Percentiles rank a stretch among this genome's conserved stretches.
These are phyloP conservation scores for Drosophila subsilvestris DNA, from an alignment of 2,888 invertebrate genomes.

Conservation along the genomic window DNA sequence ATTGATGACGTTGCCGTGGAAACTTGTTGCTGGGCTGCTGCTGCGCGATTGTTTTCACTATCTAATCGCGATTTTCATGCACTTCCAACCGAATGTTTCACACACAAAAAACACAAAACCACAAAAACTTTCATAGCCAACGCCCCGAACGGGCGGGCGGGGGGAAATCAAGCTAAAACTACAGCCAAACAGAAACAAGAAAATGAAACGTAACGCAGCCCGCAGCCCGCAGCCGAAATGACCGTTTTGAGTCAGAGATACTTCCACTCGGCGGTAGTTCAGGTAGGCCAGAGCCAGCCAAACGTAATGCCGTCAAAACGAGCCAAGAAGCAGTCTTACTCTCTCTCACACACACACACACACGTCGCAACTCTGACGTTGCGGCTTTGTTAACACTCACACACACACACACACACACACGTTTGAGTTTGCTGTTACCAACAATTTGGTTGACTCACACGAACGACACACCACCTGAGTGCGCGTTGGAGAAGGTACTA, in stretches of 20 bases:
- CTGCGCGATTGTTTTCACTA: constrained; percentile 46
- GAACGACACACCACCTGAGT: constrained; percentile 57
- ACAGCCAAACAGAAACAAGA: constrained; percentile 43
- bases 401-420: constrained; percentile 29
- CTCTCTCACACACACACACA: constrained; percentile 16
- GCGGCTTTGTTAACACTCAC: constrained; percentile 51
- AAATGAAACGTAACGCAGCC: constrained; percentile 58
- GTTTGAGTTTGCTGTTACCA: constrained; percentile 61
- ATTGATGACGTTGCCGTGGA: constrained; percentile 67
- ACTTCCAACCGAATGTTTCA: not conserved
- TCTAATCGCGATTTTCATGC: constrained; percentile 56
- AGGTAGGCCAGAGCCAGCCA: constrained; percentile 28
- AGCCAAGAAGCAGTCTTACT: constrained; percentile 34
- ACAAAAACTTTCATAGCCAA: constrained; percentile 67
- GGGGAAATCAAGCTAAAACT: constrained; percentile 34
- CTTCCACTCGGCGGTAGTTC: constrained; percentile 46
- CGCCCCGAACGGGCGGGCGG: constrained; percentile 62
- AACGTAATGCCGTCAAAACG: constrained; percentile 56
- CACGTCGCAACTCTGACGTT: constrained; percentile 6
- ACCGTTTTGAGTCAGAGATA: constrained; percentile 70
- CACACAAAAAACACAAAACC: constrained; percentile 6
- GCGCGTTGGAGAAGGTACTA: constrained; percentile 31
- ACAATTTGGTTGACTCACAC: constrained; percentile 48
- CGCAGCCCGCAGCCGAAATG: constrained; percentile 62
- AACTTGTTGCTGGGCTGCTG: constrained; percentile 57